Conservation (phyloP, 1,140 invertebrate genomes). For the Pemphigus obesinymphae region DNA sequence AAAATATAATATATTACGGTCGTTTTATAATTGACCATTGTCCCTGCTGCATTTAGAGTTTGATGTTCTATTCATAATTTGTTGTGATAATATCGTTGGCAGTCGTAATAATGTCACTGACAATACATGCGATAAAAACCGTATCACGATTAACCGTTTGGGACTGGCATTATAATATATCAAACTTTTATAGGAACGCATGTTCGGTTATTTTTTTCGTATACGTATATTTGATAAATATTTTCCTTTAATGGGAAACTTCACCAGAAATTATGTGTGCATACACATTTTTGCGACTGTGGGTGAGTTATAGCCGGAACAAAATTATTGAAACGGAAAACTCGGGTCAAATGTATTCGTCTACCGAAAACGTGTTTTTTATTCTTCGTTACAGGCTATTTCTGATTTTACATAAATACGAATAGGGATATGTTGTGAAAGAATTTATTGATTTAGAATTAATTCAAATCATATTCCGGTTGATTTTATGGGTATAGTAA, state of each 20-base stretch:
- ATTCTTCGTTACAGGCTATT: neutral
- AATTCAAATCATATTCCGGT: neutral
- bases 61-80: no score
- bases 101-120: neutral
- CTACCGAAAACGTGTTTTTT: neutral
- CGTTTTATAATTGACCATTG: no score
- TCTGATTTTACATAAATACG: neutral
- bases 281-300: neutral
- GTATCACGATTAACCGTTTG: neutral
- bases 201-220: neutral
- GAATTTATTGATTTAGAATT: neutral
- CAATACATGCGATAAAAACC: neutral
- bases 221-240: no score
- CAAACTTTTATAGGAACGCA: neutral
- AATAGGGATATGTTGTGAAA: neutral
- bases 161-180: neutral
- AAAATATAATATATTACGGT: no score
- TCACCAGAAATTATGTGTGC: neutral
- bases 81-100: no score
- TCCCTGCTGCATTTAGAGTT: no score
- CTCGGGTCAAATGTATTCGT: neutral
- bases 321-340: slow-evolving; percentile 21
- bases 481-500: neutral
- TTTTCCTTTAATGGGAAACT: neutral
- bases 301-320: neutral